Evolutionary conservation across 1,140 invertebrate genomes (phyloP).

Genomic region (Linepithema humile): DNA sequence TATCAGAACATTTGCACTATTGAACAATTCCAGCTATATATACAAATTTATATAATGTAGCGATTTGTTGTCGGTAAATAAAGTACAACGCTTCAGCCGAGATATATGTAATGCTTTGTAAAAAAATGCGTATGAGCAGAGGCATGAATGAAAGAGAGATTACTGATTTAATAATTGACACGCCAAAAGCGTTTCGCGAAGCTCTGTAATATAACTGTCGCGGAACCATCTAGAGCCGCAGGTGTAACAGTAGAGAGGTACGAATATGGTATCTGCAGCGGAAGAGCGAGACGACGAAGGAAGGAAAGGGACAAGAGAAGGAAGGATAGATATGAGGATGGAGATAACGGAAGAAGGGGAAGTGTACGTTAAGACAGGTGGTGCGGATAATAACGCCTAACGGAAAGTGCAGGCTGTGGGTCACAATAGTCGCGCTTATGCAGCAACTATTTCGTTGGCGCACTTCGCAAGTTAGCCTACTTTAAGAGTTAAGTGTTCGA

Average conservation of each 20-base stretch:
- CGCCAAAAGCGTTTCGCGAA: background rate
- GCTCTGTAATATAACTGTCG: conserved; percentile 32
- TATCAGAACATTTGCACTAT: too few relatives aligned
- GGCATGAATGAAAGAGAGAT: conserved; percentile 34
- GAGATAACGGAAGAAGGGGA: conserved; percentile 66
- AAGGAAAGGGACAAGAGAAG: background rate
- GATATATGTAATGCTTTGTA: too few relatives aligned
- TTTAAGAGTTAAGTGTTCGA: conserved; percentile 7
- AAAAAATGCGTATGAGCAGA: background rate
- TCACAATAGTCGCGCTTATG: conserved; percentile 56
- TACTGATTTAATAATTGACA: conserved; percentile 37
- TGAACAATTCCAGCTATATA: too few relatives aligned
- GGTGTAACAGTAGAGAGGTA: conserved; percentile 60
- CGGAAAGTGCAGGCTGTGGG: conserved; percentile 65
- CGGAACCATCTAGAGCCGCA: conserved; percentile 64
- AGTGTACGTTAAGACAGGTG: conserved; percentile 69
- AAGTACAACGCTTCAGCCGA: too few relatives aligned
- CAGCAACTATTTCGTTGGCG: conserved; percentile 8
- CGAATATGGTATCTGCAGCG: conserved; percentile 44
- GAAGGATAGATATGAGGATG: conserved; percentile 42
- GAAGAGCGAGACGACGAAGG: background rate
- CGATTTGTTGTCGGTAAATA: too few relatives aligned
- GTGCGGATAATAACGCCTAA: conserved; percentile 71
- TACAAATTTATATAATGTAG: too few relatives aligned
- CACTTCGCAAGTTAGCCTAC: conserved; percentile 29